phyloP scores from a whole-genome alignment of 2,888 invertebrate species.

The Micoletzkya japonica region DNA sequence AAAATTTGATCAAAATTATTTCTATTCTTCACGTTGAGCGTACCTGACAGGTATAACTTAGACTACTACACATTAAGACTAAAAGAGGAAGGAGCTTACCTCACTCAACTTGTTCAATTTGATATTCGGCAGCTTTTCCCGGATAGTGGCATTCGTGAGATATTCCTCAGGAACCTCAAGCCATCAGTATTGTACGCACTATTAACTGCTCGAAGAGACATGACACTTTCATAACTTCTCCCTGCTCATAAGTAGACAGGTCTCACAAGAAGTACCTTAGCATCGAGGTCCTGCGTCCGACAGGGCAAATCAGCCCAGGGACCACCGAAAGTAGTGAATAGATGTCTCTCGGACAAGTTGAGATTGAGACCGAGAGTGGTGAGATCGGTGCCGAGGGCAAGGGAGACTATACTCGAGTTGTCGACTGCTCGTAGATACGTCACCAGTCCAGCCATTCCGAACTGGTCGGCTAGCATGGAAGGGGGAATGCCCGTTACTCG shows the following conservation, averaged over 20 bases:
- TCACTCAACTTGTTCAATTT: slow-evolving; percentile 80
- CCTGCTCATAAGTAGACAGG: neutral
- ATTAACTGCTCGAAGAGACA: neutral
- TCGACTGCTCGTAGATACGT: slow-evolving; percentile 97
- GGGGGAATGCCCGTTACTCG: slow-evolving; percentile 97
- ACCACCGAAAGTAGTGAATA: slow-evolving; percentile 97
- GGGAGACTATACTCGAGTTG: slow-evolving; percentile 90
- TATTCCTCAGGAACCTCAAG: slow-evolving; percentile 75
- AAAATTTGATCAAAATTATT: neutral
- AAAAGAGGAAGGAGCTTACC: slow-evolving; percentile 66
- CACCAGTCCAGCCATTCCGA: slow-evolving; percentile 96
- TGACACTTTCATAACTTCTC: neutral
- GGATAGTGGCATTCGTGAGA: slow-evolving; percentile 91
- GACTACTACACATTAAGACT: neutral
- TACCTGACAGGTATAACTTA: neutral
- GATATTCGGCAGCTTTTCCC: slow-evolving; percentile 79
- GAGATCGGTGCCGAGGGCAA: slow-evolving; percentile 95
- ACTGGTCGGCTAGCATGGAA: slow-evolving; percentile 98
- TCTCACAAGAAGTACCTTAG: slow-evolving; percentile 34
- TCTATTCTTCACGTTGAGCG: neutral
- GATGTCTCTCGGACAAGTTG: slow-evolving; percentile 86
- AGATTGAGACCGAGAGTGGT: slow-evolving; percentile 96
- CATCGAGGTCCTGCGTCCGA: slow-evolving; percentile 88
- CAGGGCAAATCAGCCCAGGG: slow-evolving; percentile 98
- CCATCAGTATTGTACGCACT: neutral